phyloP scores from a whole-genome alignment of 2,888 invertebrate species.

The Eledone cirrhosa region DNA sequence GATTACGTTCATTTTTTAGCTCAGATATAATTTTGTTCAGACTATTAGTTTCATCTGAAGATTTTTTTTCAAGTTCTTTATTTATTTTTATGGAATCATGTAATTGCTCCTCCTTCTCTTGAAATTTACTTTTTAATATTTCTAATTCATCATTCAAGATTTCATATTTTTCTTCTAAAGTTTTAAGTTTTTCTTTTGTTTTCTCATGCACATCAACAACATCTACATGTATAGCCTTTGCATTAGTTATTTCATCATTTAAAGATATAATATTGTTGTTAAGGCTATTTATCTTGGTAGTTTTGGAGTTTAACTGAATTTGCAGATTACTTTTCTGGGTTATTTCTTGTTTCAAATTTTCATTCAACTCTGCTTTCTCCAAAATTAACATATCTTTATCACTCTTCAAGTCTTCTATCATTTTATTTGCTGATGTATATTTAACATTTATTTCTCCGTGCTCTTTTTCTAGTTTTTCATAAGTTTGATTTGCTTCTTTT shows the following conservation, averaged over 20 bases:
- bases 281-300: background rate
- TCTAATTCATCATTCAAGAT: background rate
- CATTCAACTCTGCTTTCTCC: constrained; percentile 10
- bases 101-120: background rate
- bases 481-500: too few species aligned
- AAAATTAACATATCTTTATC: constrained; percentile 19
- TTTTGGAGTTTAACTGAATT: background rate
- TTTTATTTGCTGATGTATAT: constrained; percentile 15
- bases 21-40: background rate
- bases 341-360: constrained; percentile 13
- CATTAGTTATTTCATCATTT: background rate
- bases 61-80: background rate
- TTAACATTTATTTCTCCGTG: background rate
- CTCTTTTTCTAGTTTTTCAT: background rate
- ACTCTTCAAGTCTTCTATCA: constrained; percentile 16
- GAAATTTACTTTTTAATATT: background rate
- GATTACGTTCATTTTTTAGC: background rate
- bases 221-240: background rate
- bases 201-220: background rate
- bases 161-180: background rate
- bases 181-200: background rate
- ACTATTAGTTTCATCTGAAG: background rate
- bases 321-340: background rate
- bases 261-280: background rate
- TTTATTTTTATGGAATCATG: background rate